Evolutionary conservation across 2,113 vertebrate species (phyloP).

Genomic region (Scortum barcoo): DNA sequence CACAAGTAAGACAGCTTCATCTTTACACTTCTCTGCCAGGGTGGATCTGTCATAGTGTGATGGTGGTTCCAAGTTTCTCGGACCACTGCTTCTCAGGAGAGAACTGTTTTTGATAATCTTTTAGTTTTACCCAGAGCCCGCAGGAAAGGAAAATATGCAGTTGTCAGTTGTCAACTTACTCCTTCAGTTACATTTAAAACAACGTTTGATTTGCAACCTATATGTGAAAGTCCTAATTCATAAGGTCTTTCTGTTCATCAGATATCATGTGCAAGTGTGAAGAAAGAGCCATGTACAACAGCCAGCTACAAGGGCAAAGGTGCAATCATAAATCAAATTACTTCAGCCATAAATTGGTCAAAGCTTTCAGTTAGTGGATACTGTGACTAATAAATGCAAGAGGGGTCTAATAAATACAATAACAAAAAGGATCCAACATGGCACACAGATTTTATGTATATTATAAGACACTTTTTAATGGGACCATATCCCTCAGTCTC

Average conservation of each 20-base stretch:
- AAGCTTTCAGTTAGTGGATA: constrained; percentile 29
- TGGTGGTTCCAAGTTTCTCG: constrained; percentile 5
- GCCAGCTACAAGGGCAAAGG: constrained; percentile 1
- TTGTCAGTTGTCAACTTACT: background rate
- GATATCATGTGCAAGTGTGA: background rate
- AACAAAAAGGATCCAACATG: background rate
- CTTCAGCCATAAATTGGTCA: background rate
- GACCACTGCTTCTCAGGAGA: constrained; percentile 14
- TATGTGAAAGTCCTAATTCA: background rate
- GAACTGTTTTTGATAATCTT: background rate
- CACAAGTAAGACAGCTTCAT: constrained; percentile 76
- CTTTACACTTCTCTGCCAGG: constrained; percentile 55
- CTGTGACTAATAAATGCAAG: constrained; percentile 19
- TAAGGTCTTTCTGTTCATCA: background rate
- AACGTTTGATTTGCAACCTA: background rate
- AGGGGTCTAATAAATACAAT: constrained; percentile 5
- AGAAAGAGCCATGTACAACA: constrained; percentile 9
- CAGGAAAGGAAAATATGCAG: background rate
- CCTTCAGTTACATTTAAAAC: background rate
- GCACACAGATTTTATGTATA: constrained; percentile 21
- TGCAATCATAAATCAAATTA: constrained; percentile 12
- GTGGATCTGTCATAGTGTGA: constrained; percentile 30
- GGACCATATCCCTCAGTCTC: constrained; percentile 17
- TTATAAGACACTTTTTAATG: constrained; percentile 45
- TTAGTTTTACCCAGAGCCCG: background rate